Base-by-base conservation (phyloP, 2,888 invertebrate genomes). In the Neoascia interrupta region DNA sequence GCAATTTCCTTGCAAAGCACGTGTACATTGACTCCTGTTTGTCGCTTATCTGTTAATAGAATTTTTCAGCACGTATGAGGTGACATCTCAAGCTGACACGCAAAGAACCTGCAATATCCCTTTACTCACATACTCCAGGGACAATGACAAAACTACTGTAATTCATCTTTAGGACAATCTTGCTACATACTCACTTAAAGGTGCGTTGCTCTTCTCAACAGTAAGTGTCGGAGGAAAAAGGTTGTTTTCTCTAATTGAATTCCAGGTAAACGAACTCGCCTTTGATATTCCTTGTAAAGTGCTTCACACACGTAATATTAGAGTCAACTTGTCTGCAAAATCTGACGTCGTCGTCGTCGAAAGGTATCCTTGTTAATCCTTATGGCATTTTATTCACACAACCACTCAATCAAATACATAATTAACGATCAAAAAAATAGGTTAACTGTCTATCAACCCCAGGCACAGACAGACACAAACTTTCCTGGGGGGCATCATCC, bases 61-160 rank as follows among this genome's bases (percentile, higher is more conserved):
- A 45, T 43, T 72, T 72, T 58, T 23, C 45, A 54, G 60, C 76
- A 76, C 76, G 72, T 72, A 76, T 72, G 45, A 54, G 47, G 31
- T 16, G 54, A 66, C 53, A 53, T 49, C 39, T 36, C 43, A 6
- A 51, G 51, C 41, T n/a, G 64, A 56, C 43, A 43, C 36, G 31
- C 16, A 56, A 26, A 23, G 16, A 39, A 45, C 51, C 58, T 51
- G 18, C 13, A 36, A 11, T 6, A 41, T 18, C 4, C n/a, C n/a
- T 31, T 28, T 8, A 13, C 39, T 26, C 18, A 1, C n/a, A n/a
- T n/a, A 26, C 18, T 18, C 19, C 10, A 18, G 1, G n/a, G 39
- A 39, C 15, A 16, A 18, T 3, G n/a, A 23, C 13, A 70, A 26
- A 51, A 26, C 3, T 26, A 45, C 10, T 31, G 19, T 0, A 53